Conservation (phyloP, 2,888 invertebrate species). For the Monoplex corrugatus region DNA sequence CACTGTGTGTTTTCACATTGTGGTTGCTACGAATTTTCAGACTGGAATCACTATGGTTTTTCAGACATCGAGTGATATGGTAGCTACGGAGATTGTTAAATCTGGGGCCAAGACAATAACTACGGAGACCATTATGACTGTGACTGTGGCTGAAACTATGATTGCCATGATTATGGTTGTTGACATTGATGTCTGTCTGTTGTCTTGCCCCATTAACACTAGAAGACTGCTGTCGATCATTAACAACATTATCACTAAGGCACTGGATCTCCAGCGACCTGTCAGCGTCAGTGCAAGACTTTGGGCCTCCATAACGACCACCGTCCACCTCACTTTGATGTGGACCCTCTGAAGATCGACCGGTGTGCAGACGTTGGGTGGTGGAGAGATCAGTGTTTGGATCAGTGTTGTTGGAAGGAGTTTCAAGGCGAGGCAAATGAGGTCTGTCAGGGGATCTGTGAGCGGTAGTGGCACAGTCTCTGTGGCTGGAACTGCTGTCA, state of each 20-base stretch:
- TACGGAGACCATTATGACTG: too few relatives aligned
- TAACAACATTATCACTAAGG: background rate
- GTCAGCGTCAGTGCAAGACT: background rate
- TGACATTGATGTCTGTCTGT: background rate
- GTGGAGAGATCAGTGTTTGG: background rate
- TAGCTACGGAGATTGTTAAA: too few relatives aligned
- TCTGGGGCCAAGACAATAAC: too few relatives aligned
- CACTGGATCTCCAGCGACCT: background rate
- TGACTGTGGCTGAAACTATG: background rate
- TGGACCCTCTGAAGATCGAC: background rate
- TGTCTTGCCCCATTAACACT: background rate
- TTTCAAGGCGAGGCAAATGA: background rate
- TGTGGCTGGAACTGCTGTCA: background rate
- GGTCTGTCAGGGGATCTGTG: background rate
- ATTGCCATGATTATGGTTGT: background rate
- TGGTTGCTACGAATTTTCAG: too few relatives aligned
- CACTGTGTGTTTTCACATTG: background rate
- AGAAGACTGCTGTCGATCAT: background rate
- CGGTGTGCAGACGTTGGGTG: background rate
- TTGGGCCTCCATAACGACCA: background rate
- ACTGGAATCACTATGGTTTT: too few relatives aligned
- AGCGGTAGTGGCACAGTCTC: background rate
- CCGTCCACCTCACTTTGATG: background rate
- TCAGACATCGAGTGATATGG: too few relatives aligned
- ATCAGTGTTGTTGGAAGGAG: background rate